Conservation (phyloP, 2,888 invertebrate genomes). For the Brachylomia viminalis region DNA sequence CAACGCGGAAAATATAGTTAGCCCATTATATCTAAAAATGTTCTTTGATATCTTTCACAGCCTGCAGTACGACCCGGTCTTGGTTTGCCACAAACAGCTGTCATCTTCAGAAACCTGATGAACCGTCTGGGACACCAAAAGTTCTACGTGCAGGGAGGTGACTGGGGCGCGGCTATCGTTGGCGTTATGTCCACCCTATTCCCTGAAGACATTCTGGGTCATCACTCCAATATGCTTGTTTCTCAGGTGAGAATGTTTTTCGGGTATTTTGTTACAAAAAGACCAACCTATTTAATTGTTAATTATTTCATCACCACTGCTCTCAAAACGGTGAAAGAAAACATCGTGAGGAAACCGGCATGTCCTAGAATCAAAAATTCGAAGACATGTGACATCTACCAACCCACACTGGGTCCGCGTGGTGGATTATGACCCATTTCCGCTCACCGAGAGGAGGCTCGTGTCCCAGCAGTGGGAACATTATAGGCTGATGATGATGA, state of each 20-base stretch:
- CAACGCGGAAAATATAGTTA: not conserved
- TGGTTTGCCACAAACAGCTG: slow-evolving; percentile 88
- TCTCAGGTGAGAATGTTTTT: slow-evolving; percentile 65
- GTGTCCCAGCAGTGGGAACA: no score
- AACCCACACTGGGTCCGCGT: no score
- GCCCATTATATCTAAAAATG: not conserved
- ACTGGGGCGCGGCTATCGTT: slow-evolving; percentile 94
- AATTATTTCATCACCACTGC: no score
- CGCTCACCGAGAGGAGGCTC: no score
- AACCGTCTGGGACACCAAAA: slow-evolving; percentile 91
- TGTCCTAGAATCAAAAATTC: no score
- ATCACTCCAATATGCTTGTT: slow-evolving; percentile 77
- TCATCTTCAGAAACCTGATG: slow-evolving; percentile 93
- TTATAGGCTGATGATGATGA: no score
- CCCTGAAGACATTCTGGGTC: slow-evolving; percentile 87
- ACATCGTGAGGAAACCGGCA: no score
- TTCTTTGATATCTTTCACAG: slow-evolving; percentile 63
- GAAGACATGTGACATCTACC: no score
- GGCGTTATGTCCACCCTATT: slow-evolving; percentile 89
- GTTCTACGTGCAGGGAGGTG: slow-evolving; percentile 93
- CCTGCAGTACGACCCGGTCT: slow-evolving; percentile 91
- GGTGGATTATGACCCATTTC: no score
- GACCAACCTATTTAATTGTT: no score
- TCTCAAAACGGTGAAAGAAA: no score
- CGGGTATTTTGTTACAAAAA: no score